Base-by-base conservation (phyloP, 2,797 vertebrate species). In the Syncerus caffer region DNA sequence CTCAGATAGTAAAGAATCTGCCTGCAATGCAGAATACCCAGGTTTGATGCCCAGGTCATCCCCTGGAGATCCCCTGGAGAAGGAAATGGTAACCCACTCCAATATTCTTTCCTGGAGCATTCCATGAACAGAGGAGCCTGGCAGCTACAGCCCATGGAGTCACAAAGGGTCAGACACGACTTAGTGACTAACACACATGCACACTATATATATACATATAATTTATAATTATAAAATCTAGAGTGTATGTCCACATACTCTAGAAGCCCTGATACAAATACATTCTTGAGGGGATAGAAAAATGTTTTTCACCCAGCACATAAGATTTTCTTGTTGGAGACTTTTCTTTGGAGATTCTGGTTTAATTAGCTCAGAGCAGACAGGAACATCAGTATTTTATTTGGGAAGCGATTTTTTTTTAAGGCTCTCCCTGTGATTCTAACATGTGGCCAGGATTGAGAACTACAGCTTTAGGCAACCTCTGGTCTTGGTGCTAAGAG, bases 331-430 rank as follows among this genome's bases (percentile, higher is more conserved):
- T 82, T 74, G 25, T 93, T 90, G 4, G 13, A 5, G 2, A 7
- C n/a, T n/a, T 2, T 89, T 93, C 12, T 19, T 80, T 13, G 1
- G 31, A 93, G 53, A 80, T 85, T 85, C 51, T 85, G 23, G 34
- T 67, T 92, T 74, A 38, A 85, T 90, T 95, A 84, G 23, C 92
- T 15, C 25, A 85, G 31, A 15, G 29, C 51, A 71, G 62, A 12
- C 14, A 53, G 76, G 67, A 25, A 25, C 6, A 1, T 19, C 5
- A 10, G 6, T 50, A 6, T 76, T 90, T 29, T 50, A 86, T 60
- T 89, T 55, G n/a, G 74, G 85, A 25, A 8, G 19, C 12, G 12
- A 31, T 0, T 38, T 71, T 38, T 71, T 71, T 58, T 42, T 34
- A 79, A 89, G 31, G 5, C 50, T 94, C 29, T 78, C 71, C 17